These are phyloP conservation scores for Macrocentrus cingulum DNA, from an alignment of 1,140 invertebrate species.

Conservation along the genomic window DNA sequence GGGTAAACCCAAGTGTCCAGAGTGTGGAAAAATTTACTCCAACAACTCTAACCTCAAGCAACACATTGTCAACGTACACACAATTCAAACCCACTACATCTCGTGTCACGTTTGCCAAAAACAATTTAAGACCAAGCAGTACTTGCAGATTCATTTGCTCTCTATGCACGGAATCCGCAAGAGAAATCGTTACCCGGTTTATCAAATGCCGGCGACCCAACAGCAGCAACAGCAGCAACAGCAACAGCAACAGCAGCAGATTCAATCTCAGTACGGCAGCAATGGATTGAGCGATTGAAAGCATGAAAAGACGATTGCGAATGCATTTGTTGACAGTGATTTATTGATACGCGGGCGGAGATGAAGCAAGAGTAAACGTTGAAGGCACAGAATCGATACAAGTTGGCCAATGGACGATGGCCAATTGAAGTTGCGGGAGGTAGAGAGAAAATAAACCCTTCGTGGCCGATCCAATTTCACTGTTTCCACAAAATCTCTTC, in stretches of 20 bases:
- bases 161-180: constrained; percentile 71
- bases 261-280: constrained; percentile 32
- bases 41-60: constrained; percentile 71
- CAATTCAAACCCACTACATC: constrained; percentile 66
- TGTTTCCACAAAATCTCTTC: constrained; percentile 45
- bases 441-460: constrained; percentile 42
- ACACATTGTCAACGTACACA: constrained; percentile 74
- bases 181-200: constrained; percentile 59
- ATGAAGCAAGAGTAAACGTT: too few species aligned
- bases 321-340: too few species aligned
- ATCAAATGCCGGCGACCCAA: constrained; percentile 46
- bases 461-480: constrained; percentile 46
- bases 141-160: constrained; percentile 70
- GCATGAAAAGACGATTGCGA: constrained; percentile 37
- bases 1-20: constrained; percentile 66
- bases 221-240: constrained; percentile 36
- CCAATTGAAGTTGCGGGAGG: constrained; percentile 18
- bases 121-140: constrained; percentile 72
- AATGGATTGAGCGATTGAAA: constrained; percentile 47
- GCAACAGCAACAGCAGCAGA: constrained; percentile 1
- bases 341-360: too few species aligned
- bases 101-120: constrained; percentile 67
- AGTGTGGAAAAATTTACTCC: constrained; percentile 70
- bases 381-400: constrained; percentile 6
- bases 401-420: not conserved